phyloP scores from a whole-genome alignment of 2,888 invertebrate genomes.

The Urechis unicinctus region DNA sequence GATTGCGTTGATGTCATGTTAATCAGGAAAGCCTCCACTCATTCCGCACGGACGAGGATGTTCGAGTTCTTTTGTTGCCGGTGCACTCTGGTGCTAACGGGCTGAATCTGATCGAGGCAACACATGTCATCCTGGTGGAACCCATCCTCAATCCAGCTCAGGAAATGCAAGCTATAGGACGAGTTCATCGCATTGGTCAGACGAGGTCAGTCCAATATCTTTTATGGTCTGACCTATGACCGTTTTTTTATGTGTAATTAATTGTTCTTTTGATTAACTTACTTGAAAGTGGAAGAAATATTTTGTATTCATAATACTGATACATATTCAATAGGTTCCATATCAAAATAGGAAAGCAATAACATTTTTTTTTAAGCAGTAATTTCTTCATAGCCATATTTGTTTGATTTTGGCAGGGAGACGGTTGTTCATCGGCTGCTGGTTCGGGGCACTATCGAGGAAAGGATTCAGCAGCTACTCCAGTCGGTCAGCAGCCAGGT shows the following conservation, averaged over 20 bases:
- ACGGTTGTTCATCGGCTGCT: constrained; percentile 68
- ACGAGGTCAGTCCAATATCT: constrained; percentile 57
- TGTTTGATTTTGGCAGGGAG: too few species aligned
- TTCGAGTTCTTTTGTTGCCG: constrained; percentile 60
- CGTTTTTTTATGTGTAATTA: too few species aligned
- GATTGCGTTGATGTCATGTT: too few species aligned
- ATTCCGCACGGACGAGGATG: constrained; percentile 36
- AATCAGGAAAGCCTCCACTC: constrained; percentile 37
- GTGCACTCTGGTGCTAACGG: constrained; percentile 68
- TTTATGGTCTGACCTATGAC: too few species aligned
- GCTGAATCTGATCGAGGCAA: constrained; percentile 71
- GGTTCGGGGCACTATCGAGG: constrained; percentile 65
- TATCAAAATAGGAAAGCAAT: too few species aligned
- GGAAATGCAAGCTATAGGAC: constrained; percentile 70
- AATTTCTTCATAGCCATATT: too few species aligned
- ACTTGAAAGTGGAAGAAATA: too few species aligned
- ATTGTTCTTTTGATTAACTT: too few species aligned
- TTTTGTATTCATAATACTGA: too few species aligned
- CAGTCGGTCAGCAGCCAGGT: constrained; percentile 5
- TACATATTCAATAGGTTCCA: too few species aligned
- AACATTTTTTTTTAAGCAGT: too few species aligned
- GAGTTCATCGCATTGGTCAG: constrained; percentile 75
- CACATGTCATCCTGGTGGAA: constrained; percentile 69
- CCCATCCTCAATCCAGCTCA: constrained; percentile 68
- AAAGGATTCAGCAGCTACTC: constrained; percentile 48